These are phyloP conservation scores for Drosophila repletoides DNA, from an alignment of 1,140 invertebrate genomes.

Conservation along the genomic window DNA sequence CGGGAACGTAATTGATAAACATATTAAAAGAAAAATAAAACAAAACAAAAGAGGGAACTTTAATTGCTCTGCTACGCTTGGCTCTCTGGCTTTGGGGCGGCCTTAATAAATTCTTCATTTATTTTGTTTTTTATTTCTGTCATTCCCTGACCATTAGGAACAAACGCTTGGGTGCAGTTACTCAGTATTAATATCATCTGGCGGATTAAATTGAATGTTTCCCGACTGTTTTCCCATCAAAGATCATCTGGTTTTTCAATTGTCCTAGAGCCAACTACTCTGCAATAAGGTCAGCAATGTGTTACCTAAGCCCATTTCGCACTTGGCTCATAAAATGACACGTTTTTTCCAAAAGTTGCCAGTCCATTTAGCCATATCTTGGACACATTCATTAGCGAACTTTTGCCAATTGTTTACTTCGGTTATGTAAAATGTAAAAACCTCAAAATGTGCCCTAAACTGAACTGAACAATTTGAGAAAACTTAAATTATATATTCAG, in stretches of 20 bases:
- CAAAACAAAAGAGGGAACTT: slow-evolving; percentile 10
- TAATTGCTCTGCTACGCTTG: background rate
- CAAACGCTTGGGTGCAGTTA: slow-evolving; percentile 29
- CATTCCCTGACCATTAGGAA: slow-evolving; percentile 22
- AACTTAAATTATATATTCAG: too few species aligned
- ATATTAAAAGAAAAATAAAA: slow-evolving; percentile 37
- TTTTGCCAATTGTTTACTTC: slow-evolving; percentile 36
- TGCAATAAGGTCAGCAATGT: background rate
- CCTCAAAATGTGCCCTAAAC: background rate
- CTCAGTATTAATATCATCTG: slow-evolving; percentile 29
- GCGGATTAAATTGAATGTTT: slow-evolving; percentile 26
- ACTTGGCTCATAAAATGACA: slow-evolving; percentile 16
- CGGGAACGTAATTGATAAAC: slow-evolving; percentile 68
- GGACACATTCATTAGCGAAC: slow-evolving; percentile 45
- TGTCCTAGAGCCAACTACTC: background rate
- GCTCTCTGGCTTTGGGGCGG: background rate
- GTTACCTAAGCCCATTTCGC: slow-evolving; percentile 10
- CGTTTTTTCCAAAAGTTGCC: slow-evolving; percentile 3
- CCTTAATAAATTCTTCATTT: slow-evolving; percentile 39
- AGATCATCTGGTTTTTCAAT: background rate
- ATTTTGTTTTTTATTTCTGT: slow-evolving; percentile 3
- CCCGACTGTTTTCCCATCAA: slow-evolving; percentile 8
- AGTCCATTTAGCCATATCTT: slow-evolving; percentile 3
- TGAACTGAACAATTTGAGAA: too few species aligned
- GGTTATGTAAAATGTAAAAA: slow-evolving; percentile 44